A percentile compares a stretch with the other conserved stretches of the same genome.
Conservation (phyloP, 2,113 vertebrate species). For the Lycaon pictus region DNA sequence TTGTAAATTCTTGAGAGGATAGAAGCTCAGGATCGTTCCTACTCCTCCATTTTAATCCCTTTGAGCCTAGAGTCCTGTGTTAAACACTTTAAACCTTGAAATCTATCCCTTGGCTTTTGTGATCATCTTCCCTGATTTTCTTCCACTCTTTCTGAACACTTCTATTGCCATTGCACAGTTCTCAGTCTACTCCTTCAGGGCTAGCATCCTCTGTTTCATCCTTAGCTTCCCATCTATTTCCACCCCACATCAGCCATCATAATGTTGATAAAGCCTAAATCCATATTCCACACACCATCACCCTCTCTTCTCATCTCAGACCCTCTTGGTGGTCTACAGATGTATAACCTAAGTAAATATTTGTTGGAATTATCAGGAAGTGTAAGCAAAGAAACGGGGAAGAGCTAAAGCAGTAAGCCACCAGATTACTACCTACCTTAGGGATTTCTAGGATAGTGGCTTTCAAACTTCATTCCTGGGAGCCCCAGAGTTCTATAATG, state of each 20-base stretch:
- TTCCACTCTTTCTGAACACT: constrained; percentile 20
- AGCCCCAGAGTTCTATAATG: not conserved
- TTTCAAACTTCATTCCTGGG: constrained; percentile 29
- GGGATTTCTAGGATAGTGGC: not conserved
- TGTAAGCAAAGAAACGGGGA: not conserved
- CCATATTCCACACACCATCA: not conserved
- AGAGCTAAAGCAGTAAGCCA: not conserved
- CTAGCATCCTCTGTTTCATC: not conserved
- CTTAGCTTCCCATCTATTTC: not conserved
- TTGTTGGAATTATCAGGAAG: constrained; percentile 15
- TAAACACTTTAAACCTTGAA: not conserved
- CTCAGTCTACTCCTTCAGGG: not conserved
- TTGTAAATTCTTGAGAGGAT: not conserved
- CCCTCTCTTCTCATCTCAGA: not conserved
- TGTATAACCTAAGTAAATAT: not conserved
- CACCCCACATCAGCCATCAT: not conserved
- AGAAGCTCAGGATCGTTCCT: not conserved
- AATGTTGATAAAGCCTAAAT: not conserved
- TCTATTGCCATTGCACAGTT: not conserved
- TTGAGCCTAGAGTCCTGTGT: not conserved
- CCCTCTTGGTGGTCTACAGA: not conserved
- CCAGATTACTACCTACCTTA: not conserved
- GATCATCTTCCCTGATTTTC: constrained; percentile 3
- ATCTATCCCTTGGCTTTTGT: constrained; percentile 12
- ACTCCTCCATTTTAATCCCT: not conserved